Conservation (phyloP, 2,888 invertebrate genomes). For the Orthosia gracilis region DNA sequence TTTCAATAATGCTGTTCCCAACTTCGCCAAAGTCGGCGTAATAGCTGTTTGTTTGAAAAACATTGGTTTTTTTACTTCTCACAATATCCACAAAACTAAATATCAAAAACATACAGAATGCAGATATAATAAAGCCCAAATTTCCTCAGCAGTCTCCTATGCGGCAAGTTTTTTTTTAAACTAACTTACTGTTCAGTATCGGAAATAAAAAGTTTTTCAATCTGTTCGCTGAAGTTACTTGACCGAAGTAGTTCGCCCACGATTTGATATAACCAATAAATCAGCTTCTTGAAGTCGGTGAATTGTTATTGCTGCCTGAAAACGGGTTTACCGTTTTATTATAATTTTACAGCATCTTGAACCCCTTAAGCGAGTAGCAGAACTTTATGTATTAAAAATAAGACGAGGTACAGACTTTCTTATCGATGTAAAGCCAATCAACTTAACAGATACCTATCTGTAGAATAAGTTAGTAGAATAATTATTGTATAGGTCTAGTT, state of each 20-base stretch:
- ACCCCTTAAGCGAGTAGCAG: background rate
- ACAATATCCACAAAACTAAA: slow-evolving; percentile 18
- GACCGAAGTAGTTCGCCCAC: slow-evolving; percentile 59
- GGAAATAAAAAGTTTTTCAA: slow-evolving; percentile 72
- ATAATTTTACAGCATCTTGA: slow-evolving; percentile 16
- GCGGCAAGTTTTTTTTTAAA: slow-evolving; percentile 37
- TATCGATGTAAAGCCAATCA: too few relatives aligned
- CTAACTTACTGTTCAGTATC: slow-evolving; percentile 59
- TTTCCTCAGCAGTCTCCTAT: slow-evolving; percentile 30
- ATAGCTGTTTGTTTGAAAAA: slow-evolving; percentile 39
- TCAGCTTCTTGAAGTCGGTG: slow-evolving; percentile 55
- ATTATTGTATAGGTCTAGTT: too few relatives aligned
- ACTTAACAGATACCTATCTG: too few relatives aligned
- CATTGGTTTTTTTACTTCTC: background rate
- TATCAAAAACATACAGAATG: slow-evolving; percentile 30
- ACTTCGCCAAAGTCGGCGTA: slow-evolving; percentile 39
- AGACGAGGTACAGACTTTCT: too few relatives aligned
- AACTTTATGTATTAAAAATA: background rate
- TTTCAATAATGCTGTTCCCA: slow-evolving; percentile 35
- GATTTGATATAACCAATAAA: slow-evolving; percentile 65
- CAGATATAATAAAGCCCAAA: slow-evolving; percentile 39
- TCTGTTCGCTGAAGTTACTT: slow-evolving; percentile 62
- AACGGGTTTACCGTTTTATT: slow-evolving; percentile 41
- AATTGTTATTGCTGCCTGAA: slow-evolving; percentile 52
- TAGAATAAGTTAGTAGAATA: too few relatives aligned